Evolutionary conservation across 1,140 invertebrate genomes (phyloP).

Genomic region (Panagrolaimus sp.): DNA sequence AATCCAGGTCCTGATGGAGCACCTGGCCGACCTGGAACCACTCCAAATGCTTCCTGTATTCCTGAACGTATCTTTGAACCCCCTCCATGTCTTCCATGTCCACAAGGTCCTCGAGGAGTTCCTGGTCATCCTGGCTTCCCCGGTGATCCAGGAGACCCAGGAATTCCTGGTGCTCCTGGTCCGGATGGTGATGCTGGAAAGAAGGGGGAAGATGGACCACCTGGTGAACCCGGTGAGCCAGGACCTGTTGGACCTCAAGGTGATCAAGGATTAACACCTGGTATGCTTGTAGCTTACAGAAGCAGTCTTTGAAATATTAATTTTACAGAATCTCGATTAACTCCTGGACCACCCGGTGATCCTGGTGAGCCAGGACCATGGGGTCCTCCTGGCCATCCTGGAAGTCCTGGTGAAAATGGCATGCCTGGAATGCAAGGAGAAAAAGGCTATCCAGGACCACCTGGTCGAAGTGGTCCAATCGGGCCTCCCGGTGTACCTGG

Average conservation of each 20-base stretch:
- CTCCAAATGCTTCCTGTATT: slow-evolving; percentile 57
- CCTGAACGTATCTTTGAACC: slow-evolving; percentile 57
- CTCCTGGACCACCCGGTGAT: slow-evolving; percentile 57
- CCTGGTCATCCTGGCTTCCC: slow-evolving; percentile 52
- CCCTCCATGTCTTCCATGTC: slow-evolving; percentile 56
- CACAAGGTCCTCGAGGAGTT: slow-evolving; percentile 53
- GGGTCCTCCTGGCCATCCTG: slow-evolving; percentile 52
- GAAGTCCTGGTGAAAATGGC: slow-evolving; percentile 42
- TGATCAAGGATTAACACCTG: slow-evolving; percentile 37
- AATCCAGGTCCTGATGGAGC: slow-evolving; percentile 53
- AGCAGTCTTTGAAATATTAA: too few relatives aligned
- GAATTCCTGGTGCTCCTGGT: slow-evolving; percentile 44
- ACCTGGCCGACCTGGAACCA: slow-evolving; percentile 55
- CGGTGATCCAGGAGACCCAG: slow-evolving; percentile 49
- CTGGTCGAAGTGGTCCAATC: slow-evolving; percentile 47
- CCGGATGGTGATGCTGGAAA: slow-evolving; percentile 33
- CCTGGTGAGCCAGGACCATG: slow-evolving; percentile 53
- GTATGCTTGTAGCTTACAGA: too few relatives aligned
- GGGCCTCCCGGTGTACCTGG: slow-evolving; percentile 40
- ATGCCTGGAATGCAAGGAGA: slow-evolving; percentile 47
- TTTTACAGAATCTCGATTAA: slow-evolving; percentile 52
- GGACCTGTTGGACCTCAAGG: slow-evolving; percentile 43
- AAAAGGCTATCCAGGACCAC: slow-evolving; percentile 55
- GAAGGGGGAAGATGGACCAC: slow-evolving; percentile 35
- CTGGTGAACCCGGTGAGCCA: slow-evolving; percentile 31